Evolutionary conservation across 1,140 invertebrate species (phyloP), one percentile per base, ranked within the genome.

Genomic region (Sipha flava): DNA sequence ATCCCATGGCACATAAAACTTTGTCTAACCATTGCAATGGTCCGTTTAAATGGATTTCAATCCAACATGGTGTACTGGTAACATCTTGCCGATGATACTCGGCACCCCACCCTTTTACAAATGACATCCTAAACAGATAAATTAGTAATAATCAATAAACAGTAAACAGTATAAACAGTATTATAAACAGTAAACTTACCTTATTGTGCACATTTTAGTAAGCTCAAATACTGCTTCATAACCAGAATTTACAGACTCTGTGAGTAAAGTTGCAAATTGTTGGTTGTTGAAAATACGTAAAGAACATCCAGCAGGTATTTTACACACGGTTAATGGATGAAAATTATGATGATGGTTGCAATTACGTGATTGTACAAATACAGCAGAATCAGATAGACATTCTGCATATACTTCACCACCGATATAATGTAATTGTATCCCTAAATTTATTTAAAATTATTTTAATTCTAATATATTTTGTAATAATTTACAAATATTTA

Each of bases 371-470:
- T 98, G 96, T 16, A 98, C 95, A 86, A 98, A 98, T 82, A 98
- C 96, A 43, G 95, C 94, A 29, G 94, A 95, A 85, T 98, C 96
- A 18, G 95, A 96, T 6, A 97, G 86, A 84, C 95, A 97, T 85
- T 98, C 95, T 1, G 95, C 95, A 87, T 98, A 99, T 9, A 99
- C 97, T 86, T 99, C 97, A 0, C 97, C 97, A 37, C 95, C 96
- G 23, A 98, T 96, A 84, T 99, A 98, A 87, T 98, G 98, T 45
- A 99, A 86, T 86, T 98, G 93, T 0, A 98, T 96, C 6, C 98
- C 92, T 86, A 84, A 86, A 70, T 70, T 29, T 9, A 29, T 29
- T 26, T 21, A 40, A 21, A 66, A 40, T 23, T 12, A 62, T 10
- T 6, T 6, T 10, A 0, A 7, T 34, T 62, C 18, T 31, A 62